These are phyloP conservation scores for Strigamia maritima DNA, from an alignment of 2,888 invertebrate genomes.

Conservation along the genomic window DNA sequence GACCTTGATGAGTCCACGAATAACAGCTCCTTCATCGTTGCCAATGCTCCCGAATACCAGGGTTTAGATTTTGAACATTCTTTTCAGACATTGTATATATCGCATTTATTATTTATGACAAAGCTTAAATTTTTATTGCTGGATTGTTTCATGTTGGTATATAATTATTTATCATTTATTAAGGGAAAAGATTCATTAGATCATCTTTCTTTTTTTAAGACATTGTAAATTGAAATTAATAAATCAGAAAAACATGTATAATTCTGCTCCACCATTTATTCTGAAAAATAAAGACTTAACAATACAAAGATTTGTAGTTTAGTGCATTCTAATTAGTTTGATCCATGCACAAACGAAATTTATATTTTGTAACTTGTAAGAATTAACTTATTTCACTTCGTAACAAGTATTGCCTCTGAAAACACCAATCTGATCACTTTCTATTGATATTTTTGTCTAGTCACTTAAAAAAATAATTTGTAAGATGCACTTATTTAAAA, in stretches of 20 bases:
- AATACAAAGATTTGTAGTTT: background rate
- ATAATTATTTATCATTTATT: background rate
- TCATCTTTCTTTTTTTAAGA: background rate
- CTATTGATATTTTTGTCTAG: background rate
- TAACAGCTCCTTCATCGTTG: background rate
- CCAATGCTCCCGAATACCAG: background rate
- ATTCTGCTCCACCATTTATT: conserved; percentile 12
- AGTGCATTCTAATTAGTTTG: background rate
- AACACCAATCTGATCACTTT: conserved; percentile 15
- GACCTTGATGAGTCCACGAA: background rate
- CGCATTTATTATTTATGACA: background rate
- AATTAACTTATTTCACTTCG: background rate
- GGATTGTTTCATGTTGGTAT: background rate
- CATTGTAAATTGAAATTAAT: background rate
- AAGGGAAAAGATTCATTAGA: background rate
- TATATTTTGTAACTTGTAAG: background rate
- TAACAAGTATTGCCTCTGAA: conserved; percentile 2
- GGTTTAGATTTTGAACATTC: background rate
- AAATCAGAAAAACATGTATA: background rate
- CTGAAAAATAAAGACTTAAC: conserved; percentile 16
- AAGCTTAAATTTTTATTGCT: no score
- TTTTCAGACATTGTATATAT: background rate
- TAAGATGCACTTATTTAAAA: conserved; percentile 36
- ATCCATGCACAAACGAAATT: conserved; percentile 7
- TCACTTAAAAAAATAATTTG: conserved; percentile 31